phyloP scores from a whole-genome alignment of 2,888 invertebrate genomes.

The Andrena minutula region DNA sequence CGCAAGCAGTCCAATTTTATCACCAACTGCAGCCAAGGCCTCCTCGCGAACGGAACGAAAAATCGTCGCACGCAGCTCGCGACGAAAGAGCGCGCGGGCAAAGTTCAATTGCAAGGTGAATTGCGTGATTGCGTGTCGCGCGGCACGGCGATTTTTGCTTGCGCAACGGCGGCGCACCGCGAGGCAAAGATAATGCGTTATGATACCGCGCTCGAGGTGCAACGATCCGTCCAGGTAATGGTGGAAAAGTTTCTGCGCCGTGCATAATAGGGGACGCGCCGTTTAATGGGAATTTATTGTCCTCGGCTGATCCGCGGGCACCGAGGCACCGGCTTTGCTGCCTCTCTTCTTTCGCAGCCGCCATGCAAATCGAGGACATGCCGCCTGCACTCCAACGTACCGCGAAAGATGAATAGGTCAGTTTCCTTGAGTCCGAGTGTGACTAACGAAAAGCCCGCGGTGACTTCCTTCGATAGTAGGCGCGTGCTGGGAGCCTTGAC shows the following conservation, averaged over 20 bases:
- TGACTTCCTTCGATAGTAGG: conserved; percentile 64
- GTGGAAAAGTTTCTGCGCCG: conserved; percentile 28
- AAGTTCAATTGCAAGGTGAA: too few relatives aligned
- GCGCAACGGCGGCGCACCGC: background rate
- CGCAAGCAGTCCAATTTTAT: background rate
- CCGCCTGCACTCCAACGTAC: conserved; percentile 50
- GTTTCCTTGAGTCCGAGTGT: conserved; percentile 69
- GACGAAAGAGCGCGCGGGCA: too few relatives aligned
- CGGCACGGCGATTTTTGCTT: conserved; percentile 12
- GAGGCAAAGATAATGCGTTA: conserved; percentile 37
- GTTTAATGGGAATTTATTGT: conserved; percentile 62
- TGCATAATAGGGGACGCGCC: conserved; percentile 31
- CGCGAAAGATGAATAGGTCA: conserved; percentile 71
- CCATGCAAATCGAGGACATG: conserved; percentile 54
- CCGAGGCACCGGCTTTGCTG: background rate
- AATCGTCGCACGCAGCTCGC: too few relatives aligned
- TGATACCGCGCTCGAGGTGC: conserved; percentile 25
- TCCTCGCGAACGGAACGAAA: too few relatives aligned
- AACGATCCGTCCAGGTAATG: conserved; percentile 21
- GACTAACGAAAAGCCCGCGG: conserved; percentile 67
- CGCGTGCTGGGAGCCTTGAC: conserved; percentile 62
- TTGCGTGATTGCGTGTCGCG: background rate
- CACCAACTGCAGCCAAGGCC: too few relatives aligned
- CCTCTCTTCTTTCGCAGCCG: conserved; percentile 18
- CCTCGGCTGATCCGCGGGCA: conserved; percentile 23